Conservation (phyloP, 92 coral and sea anemone species). For the Pocillopora grandis region DNA sequence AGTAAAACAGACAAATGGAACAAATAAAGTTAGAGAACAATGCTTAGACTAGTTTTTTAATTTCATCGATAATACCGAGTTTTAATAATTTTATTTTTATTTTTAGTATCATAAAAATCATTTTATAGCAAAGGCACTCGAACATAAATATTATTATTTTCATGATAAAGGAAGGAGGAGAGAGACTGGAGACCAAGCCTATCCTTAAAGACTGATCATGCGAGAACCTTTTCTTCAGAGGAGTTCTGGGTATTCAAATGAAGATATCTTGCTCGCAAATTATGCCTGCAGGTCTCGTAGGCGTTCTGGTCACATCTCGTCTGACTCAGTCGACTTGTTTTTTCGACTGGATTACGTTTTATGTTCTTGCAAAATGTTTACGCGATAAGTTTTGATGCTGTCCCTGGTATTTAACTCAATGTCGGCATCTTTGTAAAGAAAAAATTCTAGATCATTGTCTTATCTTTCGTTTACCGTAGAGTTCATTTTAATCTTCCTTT, state of each 20-base stretch:
- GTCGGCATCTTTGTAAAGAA: slow-evolving; percentile 8
- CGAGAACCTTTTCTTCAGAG: not conserved
- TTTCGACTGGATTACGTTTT: not conserved
- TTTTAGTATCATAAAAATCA: too few species aligned
- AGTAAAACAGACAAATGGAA: too few species aligned
- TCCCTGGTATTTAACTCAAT: not conserved
- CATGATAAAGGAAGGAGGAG: not conserved
- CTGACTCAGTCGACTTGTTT: not conserved
- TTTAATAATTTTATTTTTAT: too few species aligned
- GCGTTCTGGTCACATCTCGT: not conserved
- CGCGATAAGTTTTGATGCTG: not conserved
- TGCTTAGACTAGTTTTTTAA: too few species aligned
- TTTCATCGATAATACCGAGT: too few species aligned
- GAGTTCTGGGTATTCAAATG: not conserved
- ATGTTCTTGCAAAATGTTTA: not conserved
- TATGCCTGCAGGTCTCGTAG: not conserved
- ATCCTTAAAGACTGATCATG: not conserved
- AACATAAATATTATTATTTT: not conserved
- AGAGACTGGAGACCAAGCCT: not conserved
- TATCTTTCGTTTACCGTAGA: not conserved
- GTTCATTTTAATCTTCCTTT: slow-evolving; percentile 17
- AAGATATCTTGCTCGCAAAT: not conserved
- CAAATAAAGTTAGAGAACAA: too few species aligned
- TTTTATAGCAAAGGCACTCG: too few species aligned
- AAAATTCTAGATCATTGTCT: not conserved